Percentiles rank a stretch among this genome's conserved stretches.
Evolutionary conservation across 2,888 invertebrate species (phyloP).

Genomic region (Herminia tarsipennalis): DNA sequence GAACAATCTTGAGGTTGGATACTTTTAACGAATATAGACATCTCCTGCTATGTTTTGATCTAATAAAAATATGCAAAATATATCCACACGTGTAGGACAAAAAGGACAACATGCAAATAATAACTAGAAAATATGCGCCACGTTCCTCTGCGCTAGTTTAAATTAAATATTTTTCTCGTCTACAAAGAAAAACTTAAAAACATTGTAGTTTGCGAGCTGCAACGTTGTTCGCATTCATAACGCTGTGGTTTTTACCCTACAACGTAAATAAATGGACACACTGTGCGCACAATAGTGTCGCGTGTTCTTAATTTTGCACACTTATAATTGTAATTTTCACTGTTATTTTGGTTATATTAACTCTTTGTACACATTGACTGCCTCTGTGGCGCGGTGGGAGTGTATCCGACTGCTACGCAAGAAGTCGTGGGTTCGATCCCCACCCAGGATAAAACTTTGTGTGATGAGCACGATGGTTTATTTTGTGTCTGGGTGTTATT

Average conservation of each 20-base stretch:
- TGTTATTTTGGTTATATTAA: too few species aligned
- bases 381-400: too few species aligned
- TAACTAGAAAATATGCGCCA: conserved; percentile 18
- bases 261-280: conserved; percentile 65
- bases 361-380: too few species aligned
- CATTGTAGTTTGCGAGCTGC: conserved; percentile 50
- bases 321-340: too few species aligned
- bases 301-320: conserved; percentile 47
- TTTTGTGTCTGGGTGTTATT: too few species aligned
- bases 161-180: conserved; percentile 55
- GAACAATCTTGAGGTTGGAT: too few species aligned
- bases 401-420: too few species aligned
- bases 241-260: conserved; percentile 57
- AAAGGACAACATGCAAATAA: conserved; percentile 10
- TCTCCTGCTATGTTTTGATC: not conserved
- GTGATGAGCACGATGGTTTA: too few species aligned
- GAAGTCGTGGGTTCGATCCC: too few species aligned
- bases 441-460: too few species aligned
- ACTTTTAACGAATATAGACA: too few species aligned
- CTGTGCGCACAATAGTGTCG: conserved; percentile 55
- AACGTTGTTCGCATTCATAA: conserved; percentile 66
- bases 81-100: not conserved
- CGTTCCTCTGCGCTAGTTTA: conserved; percentile 47
- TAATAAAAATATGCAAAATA: conserved; percentile 6
- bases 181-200: conserved; percentile 47